Conservation (phyloP, 2,888 invertebrate species). For the Microctonus hyperodae region DNA sequence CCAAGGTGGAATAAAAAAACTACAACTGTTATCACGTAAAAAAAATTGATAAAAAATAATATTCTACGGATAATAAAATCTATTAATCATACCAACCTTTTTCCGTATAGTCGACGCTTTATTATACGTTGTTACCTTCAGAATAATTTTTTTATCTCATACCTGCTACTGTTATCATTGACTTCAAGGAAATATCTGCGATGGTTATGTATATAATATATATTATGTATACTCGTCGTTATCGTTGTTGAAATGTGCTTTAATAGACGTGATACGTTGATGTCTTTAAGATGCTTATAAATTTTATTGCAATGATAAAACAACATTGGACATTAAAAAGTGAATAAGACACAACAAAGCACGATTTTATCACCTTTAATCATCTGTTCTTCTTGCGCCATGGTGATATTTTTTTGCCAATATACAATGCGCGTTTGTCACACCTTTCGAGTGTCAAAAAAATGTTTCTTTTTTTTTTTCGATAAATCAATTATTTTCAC, state of each 20-base stretch:
- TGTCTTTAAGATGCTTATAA: not conserved
- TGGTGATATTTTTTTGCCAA: not conserved
- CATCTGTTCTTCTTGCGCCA: not conserved
- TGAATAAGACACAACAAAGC: not conserved
- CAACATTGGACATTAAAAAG: not conserved
- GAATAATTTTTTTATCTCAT: not conserved
- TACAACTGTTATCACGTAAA: no score
- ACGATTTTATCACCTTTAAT: not conserved
- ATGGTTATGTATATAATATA: not conserved
- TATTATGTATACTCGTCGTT: no score
- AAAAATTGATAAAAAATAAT: not conserved
- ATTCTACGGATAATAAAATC: not conserved
- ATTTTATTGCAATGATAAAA: not conserved
- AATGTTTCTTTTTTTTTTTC: not conserved
- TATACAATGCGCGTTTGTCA: not conserved
- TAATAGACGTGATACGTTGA: not conserved
- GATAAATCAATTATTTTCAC: not conserved
- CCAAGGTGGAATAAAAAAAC: no score
- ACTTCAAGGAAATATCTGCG: not conserved
- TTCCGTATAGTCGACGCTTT: not conserved
- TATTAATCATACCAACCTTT: not conserved
- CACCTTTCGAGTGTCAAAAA: not conserved
- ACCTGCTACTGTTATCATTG: not conserved
- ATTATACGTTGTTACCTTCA: not conserved
- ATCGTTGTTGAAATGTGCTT: not conserved